Base-by-base conservation (phyloP, 2,797 vertebrate genomes). In the Gallirallus australis region DNA sequence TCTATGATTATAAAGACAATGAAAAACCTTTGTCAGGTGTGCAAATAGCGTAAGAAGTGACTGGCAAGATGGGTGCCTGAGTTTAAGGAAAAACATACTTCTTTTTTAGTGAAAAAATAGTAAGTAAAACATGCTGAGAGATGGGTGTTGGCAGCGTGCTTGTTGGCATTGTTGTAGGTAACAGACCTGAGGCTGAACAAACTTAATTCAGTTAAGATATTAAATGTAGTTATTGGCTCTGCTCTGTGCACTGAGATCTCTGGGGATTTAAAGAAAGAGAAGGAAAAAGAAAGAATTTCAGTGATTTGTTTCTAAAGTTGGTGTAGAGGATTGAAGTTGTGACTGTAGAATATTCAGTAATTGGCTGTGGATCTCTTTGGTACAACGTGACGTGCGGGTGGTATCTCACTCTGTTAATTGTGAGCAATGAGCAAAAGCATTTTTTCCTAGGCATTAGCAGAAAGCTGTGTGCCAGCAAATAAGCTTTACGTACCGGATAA, bases 11-110 rank as follows among this genome's bases (percentile, higher is more conserved):
- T 86, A 69, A 93, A 93, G 89, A 42, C 6, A 16, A 70, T 77
- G 8, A 64, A 80, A 93, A 94, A 72, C 25, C 21, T 94, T 50
- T 66, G 76, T 72, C 35, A 54, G 84, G 60, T 72, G 61, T 94
- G 45, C 91, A 86, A 79, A 86, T 68, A 60, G 70, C 20, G 6
- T 70, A 47, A 60, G 65, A 76, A 89, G 33, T 71, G 69, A 17
- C n/a, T 47, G 33, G 39, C 40, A 70, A 23, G 82, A 65, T 53
- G 92, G 9, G n/a, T 82, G 72, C 40, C 80, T 95, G 86, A 75
- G 33, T 76, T 80, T 84, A 70, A 66, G 48, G 23, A 52, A 66
- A 69, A 71, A 28, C 39, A 14, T 14, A 18, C 57, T 56, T 57
- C 14, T 63, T 61, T 45, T 33, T 78, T 39, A 17, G 42, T 63